Conservation (phyloP, 1,140 invertebrate species). For the Hycleus cichorii region DNA sequence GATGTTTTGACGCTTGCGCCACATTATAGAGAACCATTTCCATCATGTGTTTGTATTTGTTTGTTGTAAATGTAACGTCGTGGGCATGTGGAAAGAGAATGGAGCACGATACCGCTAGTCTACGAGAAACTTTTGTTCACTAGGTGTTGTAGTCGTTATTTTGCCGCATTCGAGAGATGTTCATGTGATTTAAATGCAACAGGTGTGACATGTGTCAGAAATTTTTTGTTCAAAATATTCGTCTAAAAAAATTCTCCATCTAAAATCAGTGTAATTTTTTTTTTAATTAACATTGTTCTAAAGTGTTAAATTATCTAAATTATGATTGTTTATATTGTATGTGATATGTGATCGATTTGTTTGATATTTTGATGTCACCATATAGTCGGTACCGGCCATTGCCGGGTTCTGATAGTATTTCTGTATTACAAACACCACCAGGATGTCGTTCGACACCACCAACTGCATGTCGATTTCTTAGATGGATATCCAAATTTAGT, state of each 20-base stretch:
- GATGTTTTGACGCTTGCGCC: constrained; percentile 1
- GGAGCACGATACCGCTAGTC: constrained; percentile 23
- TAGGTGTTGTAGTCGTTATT: constrained; percentile 3
- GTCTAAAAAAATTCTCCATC: no score
- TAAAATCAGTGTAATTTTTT: not conserved
- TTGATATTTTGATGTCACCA: constrained; percentile 34
- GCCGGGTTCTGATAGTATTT: constrained; percentile 34
- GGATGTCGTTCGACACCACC: constrained; percentile 28
- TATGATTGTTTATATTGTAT: not conserved
- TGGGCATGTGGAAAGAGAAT: constrained; percentile 15
- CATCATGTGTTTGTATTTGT: no score
- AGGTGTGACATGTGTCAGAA: constrained; percentile 9
- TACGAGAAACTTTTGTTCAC: not conserved
- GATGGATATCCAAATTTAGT: constrained; percentile 39
- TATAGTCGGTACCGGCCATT: constrained; percentile 40
- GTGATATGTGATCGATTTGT: constrained; percentile 7
- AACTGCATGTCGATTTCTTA: constrained; percentile 38
- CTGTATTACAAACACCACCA: constrained; percentile 31
- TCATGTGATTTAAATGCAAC: constrained; percentile 2
- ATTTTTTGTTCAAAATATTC: no score
- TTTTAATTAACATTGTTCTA: not conserved
- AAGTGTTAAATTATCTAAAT: not conserved
- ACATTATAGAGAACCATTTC: not conserved
- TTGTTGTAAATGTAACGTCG: constrained; percentile 1
- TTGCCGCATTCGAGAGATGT: not conserved